Conservation (phyloP, 2,888 invertebrate genomes). For the Neria commutata region DNA sequence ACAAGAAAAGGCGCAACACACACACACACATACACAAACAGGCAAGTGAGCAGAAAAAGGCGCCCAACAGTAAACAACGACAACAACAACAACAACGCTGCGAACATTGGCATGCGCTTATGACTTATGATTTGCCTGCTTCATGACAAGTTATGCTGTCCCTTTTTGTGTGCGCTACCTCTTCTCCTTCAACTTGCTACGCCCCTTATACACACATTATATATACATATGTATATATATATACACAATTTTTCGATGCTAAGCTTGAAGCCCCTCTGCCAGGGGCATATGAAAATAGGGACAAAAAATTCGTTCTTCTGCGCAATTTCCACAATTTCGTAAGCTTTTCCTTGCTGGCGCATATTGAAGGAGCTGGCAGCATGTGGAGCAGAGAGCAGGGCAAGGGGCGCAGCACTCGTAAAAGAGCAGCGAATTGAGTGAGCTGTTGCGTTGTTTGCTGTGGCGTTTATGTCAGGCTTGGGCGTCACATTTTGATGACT, state of each 20-base stretch:
- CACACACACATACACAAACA: constrained; percentile 40
- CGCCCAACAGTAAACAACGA: neutral
- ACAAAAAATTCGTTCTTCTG: neutral
- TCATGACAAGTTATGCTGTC: too few species aligned
- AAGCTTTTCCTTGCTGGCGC: neutral
- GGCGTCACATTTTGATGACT: constrained; percentile 35
- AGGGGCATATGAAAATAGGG: too few species aligned
- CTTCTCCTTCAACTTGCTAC: too few species aligned
- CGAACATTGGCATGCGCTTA: too few species aligned
- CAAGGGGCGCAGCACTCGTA: neutral
- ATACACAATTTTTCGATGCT: too few species aligned
- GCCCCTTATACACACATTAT: too few species aligned
- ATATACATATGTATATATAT: too few species aligned
- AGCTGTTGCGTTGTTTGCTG: neutral
- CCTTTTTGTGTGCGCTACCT: too few species aligned
- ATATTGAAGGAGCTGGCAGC: too few species aligned
- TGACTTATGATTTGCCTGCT: constrained; percentile 1
- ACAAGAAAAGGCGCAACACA: constrained; percentile 38
- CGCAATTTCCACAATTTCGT: neutral
- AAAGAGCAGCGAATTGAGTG: neutral
- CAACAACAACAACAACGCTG: neutral
- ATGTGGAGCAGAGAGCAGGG: too few species aligned
- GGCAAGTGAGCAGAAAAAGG: neutral
- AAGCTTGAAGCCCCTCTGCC: too few species aligned
- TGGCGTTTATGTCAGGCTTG: neutral